These are phyloP conservation scores for Mormyrus hasselquistii DNA, from an alignment of 2,797 vertebrate genomes.

Conservation along the genomic window DNA sequence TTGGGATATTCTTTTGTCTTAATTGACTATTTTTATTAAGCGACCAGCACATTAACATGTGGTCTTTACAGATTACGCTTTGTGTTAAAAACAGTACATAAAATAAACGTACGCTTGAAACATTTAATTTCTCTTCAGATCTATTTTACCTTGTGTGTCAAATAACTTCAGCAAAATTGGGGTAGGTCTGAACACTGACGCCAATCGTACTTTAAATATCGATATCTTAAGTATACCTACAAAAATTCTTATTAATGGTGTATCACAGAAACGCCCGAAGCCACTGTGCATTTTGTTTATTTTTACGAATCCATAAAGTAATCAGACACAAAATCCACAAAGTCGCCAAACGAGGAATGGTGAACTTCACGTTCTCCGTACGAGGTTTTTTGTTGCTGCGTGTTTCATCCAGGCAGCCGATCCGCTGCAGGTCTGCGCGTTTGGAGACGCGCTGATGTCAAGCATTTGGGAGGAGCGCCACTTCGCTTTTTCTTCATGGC, in stretches of 20 bases:
- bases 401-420: neutral
- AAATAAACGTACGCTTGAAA: neutral
- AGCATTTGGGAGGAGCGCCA: constrained; percentile 51
- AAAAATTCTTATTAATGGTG: neutral
- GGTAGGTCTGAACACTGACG: neutral
- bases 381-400: neutral
- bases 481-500: constrained; percentile 32
- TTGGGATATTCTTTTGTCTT: neutral
- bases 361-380: neutral
- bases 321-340: neutral
- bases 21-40: neutral
- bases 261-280: neutral
- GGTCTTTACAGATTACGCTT: neutral
- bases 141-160: neutral
- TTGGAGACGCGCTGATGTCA: constrained; percentile 16
- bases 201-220: neutral
- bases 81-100: neutral
- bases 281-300: neutral
- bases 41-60: neutral
- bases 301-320: constrained; percentile 1
- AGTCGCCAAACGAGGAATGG: neutral
- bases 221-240: neutral
- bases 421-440: neutral
- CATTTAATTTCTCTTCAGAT: neutral
- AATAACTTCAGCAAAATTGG: neutral